Evolutionary conservation across 2,888 invertebrate genomes (phyloP).

Genomic region (Cepaea hortensis): DNA sequence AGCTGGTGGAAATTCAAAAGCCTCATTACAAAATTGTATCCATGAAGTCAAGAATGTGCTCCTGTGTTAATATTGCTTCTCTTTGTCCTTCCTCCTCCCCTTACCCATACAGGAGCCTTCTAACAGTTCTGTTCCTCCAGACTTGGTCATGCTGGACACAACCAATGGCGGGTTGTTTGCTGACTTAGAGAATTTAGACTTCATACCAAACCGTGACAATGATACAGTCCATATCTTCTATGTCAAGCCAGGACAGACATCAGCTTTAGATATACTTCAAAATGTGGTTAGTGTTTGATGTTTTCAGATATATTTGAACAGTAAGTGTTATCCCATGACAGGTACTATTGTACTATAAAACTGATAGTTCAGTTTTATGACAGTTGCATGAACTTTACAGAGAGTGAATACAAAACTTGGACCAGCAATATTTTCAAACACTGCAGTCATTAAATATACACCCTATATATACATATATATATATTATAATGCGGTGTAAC

Average conservation of each 20-base stretch:
- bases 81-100: background rate
- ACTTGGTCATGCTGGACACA: conserved; percentile 85
- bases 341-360: too few relatives aligned
- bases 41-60: background rate
- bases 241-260: conserved; percentile 89
- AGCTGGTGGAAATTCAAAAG: too few relatives aligned
- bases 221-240: conserved; percentile 97
- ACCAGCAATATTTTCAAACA: too few relatives aligned
- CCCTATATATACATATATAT: too few relatives aligned
- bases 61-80: background rate
- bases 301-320: too few relatives aligned
- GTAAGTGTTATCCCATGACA: too few relatives aligned
- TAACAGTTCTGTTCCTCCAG: conserved; percentile 77
- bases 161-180: conserved; percentile 83
- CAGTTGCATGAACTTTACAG: too few relatives aligned
- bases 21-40: too few relatives aligned
- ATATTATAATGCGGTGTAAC: too few relatives aligned
- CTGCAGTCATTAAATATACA: too few relatives aligned
- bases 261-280: conserved; percentile 86
- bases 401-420: too few relatives aligned
- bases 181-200: conserved; percentile 89
- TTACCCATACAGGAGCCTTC: conserved; percentile 65
- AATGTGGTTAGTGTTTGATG: conserved; percentile 81
- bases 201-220: conserved; percentile 89
- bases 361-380: too few relatives aligned